A percentile compares a stretch with the other conserved stretches of the same genome.
These are phyloP conservation scores for Isotomurus palustris DNA, from an alignment of 2,888 invertebrate species.

Conservation along the genomic window DNA sequence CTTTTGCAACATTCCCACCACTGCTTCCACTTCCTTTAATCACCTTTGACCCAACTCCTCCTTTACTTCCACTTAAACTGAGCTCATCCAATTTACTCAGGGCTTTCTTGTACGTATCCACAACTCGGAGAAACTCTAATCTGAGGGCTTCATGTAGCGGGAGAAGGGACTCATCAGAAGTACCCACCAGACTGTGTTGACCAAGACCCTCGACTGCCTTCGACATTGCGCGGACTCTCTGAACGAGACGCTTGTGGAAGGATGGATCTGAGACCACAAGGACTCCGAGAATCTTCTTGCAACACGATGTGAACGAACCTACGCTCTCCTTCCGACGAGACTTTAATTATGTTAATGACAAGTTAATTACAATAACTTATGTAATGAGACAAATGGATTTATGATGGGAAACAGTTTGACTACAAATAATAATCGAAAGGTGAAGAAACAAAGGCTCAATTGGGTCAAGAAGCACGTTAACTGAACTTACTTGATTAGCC, in stretches of 20 bases:
- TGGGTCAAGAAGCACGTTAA: no score
- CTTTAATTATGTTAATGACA: neutral
- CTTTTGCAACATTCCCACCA: slow-evolving; percentile 51
- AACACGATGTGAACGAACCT: slow-evolving; percentile 49
- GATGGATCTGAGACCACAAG: slow-evolving; percentile 55
- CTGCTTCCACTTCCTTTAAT: slow-evolving; percentile 47
- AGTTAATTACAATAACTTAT: neutral
- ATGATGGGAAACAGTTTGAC: neutral
- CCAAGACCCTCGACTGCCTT: slow-evolving; percentile 83
- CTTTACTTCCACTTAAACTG: slow-evolving; percentile 48
- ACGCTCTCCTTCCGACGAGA: neutral
- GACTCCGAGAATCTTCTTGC: slow-evolving; percentile 53
- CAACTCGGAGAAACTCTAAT: slow-evolving; percentile 71
- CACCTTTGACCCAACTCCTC: no score
- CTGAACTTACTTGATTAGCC: slow-evolving; percentile 26
- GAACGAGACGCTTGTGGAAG: slow-evolving; percentile 62
- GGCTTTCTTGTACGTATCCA: slow-evolving; percentile 80
- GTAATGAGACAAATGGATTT: neutral
- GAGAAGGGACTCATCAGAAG: slow-evolving; percentile 55
- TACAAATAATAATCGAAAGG: neutral
- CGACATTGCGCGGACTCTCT: slow-evolving; percentile 68
- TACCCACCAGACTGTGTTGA: slow-evolving; percentile 72
- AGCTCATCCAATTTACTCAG: slow-evolving; percentile 72
- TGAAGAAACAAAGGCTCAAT: neutral
- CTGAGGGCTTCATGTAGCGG: slow-evolving; percentile 52